These are phyloP conservation scores for Cygnus buccinator DNA, from an alignment of 2,113 vertebrate genomes.

Conservation along the genomic window DNA sequence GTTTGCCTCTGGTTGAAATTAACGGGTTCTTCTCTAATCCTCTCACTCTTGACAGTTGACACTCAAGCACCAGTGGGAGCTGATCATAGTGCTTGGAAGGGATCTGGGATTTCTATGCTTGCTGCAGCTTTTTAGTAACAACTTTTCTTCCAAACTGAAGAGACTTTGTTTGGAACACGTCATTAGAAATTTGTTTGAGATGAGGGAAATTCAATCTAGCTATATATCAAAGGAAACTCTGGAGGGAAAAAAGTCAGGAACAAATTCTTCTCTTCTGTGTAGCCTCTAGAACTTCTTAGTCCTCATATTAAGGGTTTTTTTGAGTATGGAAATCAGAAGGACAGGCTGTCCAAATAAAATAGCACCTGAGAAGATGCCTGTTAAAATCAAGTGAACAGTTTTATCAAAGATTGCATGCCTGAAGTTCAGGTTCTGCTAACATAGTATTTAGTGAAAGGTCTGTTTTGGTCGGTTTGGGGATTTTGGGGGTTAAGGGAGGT, in stretches of 20 bases:
- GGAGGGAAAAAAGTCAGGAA: not conserved
- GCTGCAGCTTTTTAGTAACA: not conserved
- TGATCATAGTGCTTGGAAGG: not conserved
- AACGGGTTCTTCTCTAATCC: not conserved
- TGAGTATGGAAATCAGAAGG: not conserved
- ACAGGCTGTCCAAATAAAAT: not conserved
- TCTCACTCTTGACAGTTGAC: not conserved
- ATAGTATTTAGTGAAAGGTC: not conserved
- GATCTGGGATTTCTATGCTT: not conserved
- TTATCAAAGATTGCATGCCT: not conserved
- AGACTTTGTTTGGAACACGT: not conserved
- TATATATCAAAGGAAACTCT: not conserved
- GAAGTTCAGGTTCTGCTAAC: not conserved
- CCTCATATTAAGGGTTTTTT: not conserved
- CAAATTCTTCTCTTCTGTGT: not conserved
- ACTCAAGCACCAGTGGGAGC: not conserved
- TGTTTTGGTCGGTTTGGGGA: not conserved
- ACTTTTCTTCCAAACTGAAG: not conserved
- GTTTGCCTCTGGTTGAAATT: not conserved
- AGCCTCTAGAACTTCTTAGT: not conserved
- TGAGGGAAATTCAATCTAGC: not conserved
- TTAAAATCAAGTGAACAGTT: not conserved
- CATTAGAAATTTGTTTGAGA: not conserved
- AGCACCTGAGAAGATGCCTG: not conserved
- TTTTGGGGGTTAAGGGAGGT: accelerated